Base-by-base conservation (phyloP, 1,140 invertebrate species). In the Pomacea maculata region DNA sequence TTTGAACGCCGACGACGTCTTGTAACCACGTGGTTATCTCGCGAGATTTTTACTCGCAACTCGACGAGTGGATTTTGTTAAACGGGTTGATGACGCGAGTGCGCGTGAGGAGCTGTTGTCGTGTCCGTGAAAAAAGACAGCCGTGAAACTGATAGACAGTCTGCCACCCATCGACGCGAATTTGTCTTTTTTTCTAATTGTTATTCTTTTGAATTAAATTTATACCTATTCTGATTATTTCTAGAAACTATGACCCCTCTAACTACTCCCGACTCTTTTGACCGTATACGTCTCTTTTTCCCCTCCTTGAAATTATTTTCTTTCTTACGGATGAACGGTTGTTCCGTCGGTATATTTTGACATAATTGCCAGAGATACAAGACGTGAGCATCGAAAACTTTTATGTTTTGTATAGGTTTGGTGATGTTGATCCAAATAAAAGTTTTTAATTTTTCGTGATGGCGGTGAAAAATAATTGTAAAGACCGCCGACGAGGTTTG, bases 311-410 rank as follows among this genome's bases (percentile, higher is more conserved):
- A 75, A 19, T 52, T 45, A 25, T 76, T 82, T 57, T 73, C 63
- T 64, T 64, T 57, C 17, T 64, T 11, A 1, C 84, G 45, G 17
- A 76, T 12, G 12, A 83, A 54, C 8, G 74, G 79, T 14, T 77
- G n/a, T 29, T 80, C 84, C 54, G 79, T 79, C 9, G 83, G 85
- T 80, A 86, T 84, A 25, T 78, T 61, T 34, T 84, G 75, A 15
- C 21, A 25, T 1, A 83, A 29, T 21, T 21, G 12, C 77, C 80
- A 84, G 17, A 84, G 67, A 52, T 85, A 85, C 0, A 85, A 54
- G 17, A 79, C 80, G 72, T 84, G 84, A 52, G 80, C 81, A 73
- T 86, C 83, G 45, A 55, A 84, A 15, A 83, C 85, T 21, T 79
- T 55, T 21, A 84, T 64, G 11, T 25, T 81, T 70, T 82, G 0